These are phyloP conservation scores for Lerista edwardsae DNA, from an alignment of 2,797 vertebrate genomes.

Conservation along the genomic window DNA sequence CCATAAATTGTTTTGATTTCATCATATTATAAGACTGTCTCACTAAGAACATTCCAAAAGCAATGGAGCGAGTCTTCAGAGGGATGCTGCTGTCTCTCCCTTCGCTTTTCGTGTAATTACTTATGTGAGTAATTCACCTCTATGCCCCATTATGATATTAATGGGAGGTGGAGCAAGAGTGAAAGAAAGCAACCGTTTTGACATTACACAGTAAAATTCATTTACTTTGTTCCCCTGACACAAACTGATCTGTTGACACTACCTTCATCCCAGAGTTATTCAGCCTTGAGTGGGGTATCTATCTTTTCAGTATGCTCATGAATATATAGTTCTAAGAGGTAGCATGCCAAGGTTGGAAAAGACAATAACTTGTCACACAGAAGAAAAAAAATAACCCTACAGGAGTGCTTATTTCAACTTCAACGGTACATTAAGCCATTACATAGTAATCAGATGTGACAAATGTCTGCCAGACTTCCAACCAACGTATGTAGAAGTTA, in stretches of 20 bases:
- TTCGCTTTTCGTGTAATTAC: constrained; percentile 38
- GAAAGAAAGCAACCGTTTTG: constrained; percentile 44
- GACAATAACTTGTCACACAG: constrained; percentile 53
- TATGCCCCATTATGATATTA: constrained; percentile 35
- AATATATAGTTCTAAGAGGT: constrained; percentile 36
- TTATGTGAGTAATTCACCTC: constrained; percentile 49
- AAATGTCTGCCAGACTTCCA: constrained; percentile 46
- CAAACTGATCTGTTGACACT: constrained; percentile 42
- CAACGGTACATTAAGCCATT: constrained; percentile 58
- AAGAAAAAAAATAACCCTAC: constrained; percentile 23
- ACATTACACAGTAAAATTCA: constrained; percentile 44
- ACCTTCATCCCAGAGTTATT: constrained; percentile 31
- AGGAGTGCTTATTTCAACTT: constrained; percentile 66
- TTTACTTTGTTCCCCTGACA: constrained; percentile 48
- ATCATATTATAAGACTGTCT: background rate
- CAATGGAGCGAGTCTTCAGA: background rate
- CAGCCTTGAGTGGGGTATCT: constrained; percentile 47
- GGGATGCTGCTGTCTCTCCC: constrained; percentile 33
- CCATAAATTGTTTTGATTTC: background rate
- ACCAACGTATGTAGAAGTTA: constrained; percentile 40
- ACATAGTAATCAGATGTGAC: constrained; percentile 25
- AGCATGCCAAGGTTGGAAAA: constrained; percentile 29
- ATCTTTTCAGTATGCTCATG: constrained; percentile 29
- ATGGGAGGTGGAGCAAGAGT: constrained; percentile 34
- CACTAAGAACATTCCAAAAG: rapidly evolving